These are phyloP conservation scores for Enteromius argenteus DNA, from an alignment of 2,797 vertebrate genomes.

Conservation along the genomic window DNA sequence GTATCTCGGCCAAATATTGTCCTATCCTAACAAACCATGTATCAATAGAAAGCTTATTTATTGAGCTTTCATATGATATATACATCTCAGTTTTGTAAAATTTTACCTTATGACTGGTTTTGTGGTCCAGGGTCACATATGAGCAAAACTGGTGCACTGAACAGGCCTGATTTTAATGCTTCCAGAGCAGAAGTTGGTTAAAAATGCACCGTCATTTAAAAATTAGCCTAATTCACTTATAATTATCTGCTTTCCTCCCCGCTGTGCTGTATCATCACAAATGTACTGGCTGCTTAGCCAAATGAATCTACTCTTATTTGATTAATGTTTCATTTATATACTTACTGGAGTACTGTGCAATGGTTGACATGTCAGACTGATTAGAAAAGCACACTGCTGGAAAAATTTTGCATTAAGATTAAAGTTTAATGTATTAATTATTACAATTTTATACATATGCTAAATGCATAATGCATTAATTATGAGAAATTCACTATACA, in stretches of 20 bases:
- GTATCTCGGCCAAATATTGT: no score
- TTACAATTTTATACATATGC: background rate
- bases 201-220: constrained; percentile 37
- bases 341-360: constrained; percentile 42
- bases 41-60: no score
- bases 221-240: constrained; percentile 38
- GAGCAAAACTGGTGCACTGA: background rate
- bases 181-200: background rate
- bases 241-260: constrained; percentile 8
- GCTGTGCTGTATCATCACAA: constrained; percentile 32
- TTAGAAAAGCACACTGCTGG: background rate
- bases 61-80: no score
- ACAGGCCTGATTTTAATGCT: background rate
- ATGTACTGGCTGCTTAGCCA: constrained; percentile 40
- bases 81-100: no score
- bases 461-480: background rate
- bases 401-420: background rate
- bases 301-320: constrained; percentile 23
- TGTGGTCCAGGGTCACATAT: no score
- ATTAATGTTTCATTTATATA: constrained; percentile 45
- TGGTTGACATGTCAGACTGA: constrained; percentile 21
- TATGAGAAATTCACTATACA: background rate
- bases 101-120: no score
- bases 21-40: no score
- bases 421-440: background rate